phyloP scores from a whole-genome alignment of 2,797 vertebrate genomes.

The Gila robusta region DNA sequence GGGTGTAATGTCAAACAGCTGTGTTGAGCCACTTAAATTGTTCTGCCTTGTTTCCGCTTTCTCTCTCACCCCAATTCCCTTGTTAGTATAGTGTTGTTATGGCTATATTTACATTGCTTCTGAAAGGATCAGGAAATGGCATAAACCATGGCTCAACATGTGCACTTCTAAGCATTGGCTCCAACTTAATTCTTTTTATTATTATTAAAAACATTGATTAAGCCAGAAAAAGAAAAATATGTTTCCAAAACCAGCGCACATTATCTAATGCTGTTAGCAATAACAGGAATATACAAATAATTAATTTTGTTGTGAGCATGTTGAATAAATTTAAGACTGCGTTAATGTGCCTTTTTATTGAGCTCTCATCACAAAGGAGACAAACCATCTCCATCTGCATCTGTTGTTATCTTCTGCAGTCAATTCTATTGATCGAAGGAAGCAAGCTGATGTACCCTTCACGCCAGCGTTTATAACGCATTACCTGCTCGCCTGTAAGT shows the following conservation, averaged over 20 bases:
- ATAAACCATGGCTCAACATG: background rate
- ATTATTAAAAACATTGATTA: background rate
- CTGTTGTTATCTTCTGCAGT: conserved; percentile 22
- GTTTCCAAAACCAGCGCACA: background rate
- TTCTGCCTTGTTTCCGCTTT: background rate
- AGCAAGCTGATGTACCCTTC: conserved; percentile 31
- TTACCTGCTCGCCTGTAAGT: conserved; percentile 15
- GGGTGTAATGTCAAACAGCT: conserved; percentile 17
- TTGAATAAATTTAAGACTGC: conserved; percentile 7
- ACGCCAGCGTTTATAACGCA: conserved; percentile 1
- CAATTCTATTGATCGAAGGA: conserved; percentile 23
- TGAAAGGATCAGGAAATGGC: background rate
- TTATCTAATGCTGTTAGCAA: conserved; percentile 2
- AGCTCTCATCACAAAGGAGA: conserved; percentile 5
- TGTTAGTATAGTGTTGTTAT: background rate
- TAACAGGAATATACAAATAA: background rate
- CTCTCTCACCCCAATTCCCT: background rate
- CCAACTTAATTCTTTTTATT: background rate
- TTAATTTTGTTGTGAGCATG: background rate
- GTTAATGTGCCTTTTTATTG: background rate
- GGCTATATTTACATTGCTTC: background rate
- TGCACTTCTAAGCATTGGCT: background rate
- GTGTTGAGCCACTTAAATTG: conserved; percentile 10
- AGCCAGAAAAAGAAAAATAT: background rate
- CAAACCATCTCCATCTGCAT: background rate